Evolutionary conservation across 2,797 vertebrate species (phyloP).

Genomic region (Geotrypetes seraphini): DNA sequence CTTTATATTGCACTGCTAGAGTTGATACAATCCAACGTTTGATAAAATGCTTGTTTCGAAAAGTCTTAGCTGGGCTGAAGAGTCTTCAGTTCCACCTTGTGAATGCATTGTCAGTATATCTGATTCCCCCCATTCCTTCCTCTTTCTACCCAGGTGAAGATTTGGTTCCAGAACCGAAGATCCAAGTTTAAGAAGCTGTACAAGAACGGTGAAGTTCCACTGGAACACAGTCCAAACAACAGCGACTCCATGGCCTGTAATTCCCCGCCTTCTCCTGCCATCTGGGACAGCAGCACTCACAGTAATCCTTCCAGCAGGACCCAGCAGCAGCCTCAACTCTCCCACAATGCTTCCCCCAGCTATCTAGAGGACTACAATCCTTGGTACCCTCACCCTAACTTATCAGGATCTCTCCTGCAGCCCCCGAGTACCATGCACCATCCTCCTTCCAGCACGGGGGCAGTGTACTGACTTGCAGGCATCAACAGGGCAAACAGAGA

Average conservation of each 20-base stretch:
- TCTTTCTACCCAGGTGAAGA: constrained; percentile 74
- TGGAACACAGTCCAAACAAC: constrained; percentile 94
- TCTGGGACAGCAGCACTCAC: constrained; percentile 82
- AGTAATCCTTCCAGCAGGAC: constrained; percentile 62
- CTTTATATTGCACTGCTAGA: not conserved
- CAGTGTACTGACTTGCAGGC: constrained; percentile 76
- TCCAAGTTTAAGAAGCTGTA: constrained; percentile 98
- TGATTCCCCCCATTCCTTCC: not conserved
- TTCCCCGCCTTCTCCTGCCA: constrained; percentile 80
- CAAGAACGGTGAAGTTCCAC: constrained; percentile 89
- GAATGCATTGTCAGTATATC: no score
- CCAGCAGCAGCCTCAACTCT: constrained; percentile 72
- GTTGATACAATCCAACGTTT: not conserved
- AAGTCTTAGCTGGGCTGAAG: not conserved
- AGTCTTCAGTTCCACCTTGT: not conserved
- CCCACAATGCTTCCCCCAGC: constrained; percentile 81
- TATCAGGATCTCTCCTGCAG: constrained; percentile 78
- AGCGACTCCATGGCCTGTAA: constrained; percentile 98
- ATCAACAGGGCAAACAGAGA: no score
- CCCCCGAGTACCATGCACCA: constrained; percentile 78
- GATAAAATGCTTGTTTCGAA: not conserved
- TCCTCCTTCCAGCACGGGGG: constrained; percentile 76
- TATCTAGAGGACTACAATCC: constrained; percentile 88
- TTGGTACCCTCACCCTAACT: constrained; percentile 80
- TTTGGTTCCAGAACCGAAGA: constrained; percentile 96